These are phyloP conservation scores for Gallinago solitaria DNA, from an alignment of 2,797 vertebrate species.

Conservation along the genomic window DNA sequence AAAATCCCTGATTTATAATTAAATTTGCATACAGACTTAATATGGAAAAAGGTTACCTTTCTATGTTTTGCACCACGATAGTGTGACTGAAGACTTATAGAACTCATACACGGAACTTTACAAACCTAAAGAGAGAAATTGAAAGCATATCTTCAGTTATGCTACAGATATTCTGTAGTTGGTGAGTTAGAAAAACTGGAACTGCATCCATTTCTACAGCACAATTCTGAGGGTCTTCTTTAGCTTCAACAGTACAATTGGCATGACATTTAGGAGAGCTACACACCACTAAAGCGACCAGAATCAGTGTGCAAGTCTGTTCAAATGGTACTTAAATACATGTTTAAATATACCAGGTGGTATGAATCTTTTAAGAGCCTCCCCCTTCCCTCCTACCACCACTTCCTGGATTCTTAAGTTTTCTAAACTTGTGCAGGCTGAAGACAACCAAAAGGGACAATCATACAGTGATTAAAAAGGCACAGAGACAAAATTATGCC, in stretches of 20 bases:
- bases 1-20: not conserved
- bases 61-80: constrained; percentile 55
- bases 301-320: not conserved
- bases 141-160: constrained; percentile 6
- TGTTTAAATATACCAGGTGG: not conserved
- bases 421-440: not conserved
- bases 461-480: not conserved
- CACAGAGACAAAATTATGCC: not conserved
- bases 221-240: not conserved
- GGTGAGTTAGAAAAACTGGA: not conserved
- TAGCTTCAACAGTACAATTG: not conserved
- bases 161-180: fast-evolving
- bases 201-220: not conserved
- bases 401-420: not conserved
- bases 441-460: not conserved
- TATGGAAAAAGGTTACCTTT: constrained; percentile 47
- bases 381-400: not conserved
- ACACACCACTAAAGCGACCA: not conserved
- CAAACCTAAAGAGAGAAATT: constrained; percentile 49
- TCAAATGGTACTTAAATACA: not conserved
- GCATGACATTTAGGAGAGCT: not conserved
- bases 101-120: constrained; percentile 42
- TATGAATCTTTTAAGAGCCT: not conserved
- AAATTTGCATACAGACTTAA: not conserved
- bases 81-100: constrained; percentile 51